Evolutionary conservation across 2,113 vertebrate genomes (phyloP), one percentile per base, ranked within the genome.

Genomic region (Natator depressus): DNA sequence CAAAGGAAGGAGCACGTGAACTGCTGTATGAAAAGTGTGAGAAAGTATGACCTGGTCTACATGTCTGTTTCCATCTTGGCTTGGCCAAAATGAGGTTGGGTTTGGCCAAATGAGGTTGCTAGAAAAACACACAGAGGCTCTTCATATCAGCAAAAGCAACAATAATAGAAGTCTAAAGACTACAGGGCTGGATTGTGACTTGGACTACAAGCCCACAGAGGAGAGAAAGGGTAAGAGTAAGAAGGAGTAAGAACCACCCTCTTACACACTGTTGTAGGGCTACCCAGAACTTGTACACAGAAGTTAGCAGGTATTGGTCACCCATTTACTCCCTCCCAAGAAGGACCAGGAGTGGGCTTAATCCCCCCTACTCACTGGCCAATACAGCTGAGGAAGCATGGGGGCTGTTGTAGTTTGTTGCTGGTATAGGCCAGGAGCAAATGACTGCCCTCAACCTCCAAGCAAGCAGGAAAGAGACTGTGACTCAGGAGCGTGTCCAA

Each of bases 181-280:
- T 69, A n/a, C n/a, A 19, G 35, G 31, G n/a, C 31, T 69, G n/a
- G 17, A 69, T 38, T 69, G 35, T n/a, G 35, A n/a, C 29, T 69
- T 69, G 65, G 65, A 20, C n/a, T 20, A 9, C 47, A 75, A 0
- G 2, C 11, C 82, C 10, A 69, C 1, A 0, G 6, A 78, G n/a
- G 5, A 90, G 38, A 53, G 83, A 59, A 90, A 8, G 1, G 2
- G 14, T 42, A 42, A 42, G 42, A 42, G 42, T 42, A 42, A 42
- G 42, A 5, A 42, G 46, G 13, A 75, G 22, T 24, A 88, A 91
- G 65, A 76, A 6, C 12, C 27, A 94, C 0, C 31, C 29, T 29
- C 6, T 80, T 10, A 51, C 8, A 59, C 27, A 59, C 57, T 5
- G 27, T 29, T 29, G 27, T 59, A 59, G 10, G 17, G 35, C 35